Percentiles rank a stretch among this genome's conserved stretches.
These are phyloP conservation scores for Bungarus multicinctus DNA, from an alignment of 2,113 vertebrate species.

Conservation along the genomic window DNA sequence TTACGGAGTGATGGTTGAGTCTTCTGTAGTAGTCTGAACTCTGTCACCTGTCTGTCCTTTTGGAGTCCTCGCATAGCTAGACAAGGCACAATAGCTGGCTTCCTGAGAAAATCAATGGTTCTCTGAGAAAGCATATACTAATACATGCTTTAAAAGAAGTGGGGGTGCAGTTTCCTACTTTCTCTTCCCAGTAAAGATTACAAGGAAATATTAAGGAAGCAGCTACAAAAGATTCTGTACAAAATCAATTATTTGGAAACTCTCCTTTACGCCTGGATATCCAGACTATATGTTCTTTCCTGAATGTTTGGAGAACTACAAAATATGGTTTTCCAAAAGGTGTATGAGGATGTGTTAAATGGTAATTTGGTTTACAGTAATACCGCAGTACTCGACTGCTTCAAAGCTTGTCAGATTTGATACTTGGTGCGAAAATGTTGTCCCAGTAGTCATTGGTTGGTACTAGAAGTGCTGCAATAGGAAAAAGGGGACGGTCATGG, in stretches of 20 bases:
- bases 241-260: background rate
- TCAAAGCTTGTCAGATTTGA: background rate
- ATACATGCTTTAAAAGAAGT: no score
- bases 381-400: background rate
- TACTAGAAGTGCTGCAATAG: background rate
- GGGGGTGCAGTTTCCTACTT: background rate
- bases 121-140: background rate
- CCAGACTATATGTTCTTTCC: background rate
- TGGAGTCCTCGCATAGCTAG: background rate
- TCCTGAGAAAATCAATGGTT: background rate
- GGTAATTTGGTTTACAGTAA: background rate
- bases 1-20: background rate
- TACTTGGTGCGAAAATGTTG: background rate
- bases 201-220: background rate
- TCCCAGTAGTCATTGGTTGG: background rate
- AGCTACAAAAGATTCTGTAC: background rate
- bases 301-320: background rate
- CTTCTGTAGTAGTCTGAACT: background rate
- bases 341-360: background rate
- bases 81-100: background rate
- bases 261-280: background rate
- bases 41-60: background rate
- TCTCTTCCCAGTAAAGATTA: background rate
- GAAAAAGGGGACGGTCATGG: background rate
- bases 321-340: background rate